Percentiles rank a stretch among this genome's conserved stretches.
Conservation (phyloP, 2,797 vertebrate species). For the Kryptolebias ocellatus region DNA sequence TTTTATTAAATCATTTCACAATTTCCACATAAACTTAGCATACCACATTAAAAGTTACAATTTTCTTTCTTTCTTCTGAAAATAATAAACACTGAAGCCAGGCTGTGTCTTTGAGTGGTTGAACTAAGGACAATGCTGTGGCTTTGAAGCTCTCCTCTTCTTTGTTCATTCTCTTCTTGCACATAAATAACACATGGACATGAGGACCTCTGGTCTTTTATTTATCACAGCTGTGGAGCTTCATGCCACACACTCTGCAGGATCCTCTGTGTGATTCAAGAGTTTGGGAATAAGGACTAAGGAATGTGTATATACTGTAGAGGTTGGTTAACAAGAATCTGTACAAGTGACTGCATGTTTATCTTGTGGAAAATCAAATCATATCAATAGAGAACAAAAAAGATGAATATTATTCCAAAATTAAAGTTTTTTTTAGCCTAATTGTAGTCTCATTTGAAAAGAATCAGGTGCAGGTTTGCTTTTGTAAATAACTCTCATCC, state of each 20-base stretch:
- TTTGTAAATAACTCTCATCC: no score
- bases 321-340: no score
- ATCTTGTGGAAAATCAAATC: background rate
- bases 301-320: background rate
- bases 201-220: slow-evolving; percentile 55
- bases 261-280: slow-evolving; percentile 9
- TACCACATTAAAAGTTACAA: slow-evolving; percentile 45
- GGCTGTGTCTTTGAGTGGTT: slow-evolving; percentile 22
- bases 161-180: slow-evolving; percentile 23
- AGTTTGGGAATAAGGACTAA: slow-evolving; percentile 9
- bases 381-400: background rate
- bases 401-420: no score
- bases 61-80: slow-evolving; percentile 27
- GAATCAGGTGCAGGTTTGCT: background rate
- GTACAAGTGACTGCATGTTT: background rate
- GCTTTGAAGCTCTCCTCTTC: slow-evolving; percentile 10
- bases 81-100: slow-evolving; percentile 45
- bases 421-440: background rate
- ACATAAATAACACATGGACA: slow-evolving; percentile 58
- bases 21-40: slow-evolving; percentile 41
- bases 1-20: slow-evolving; percentile 64
- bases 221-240: slow-evolving; percentile 54
- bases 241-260: slow-evolving; percentile 21
- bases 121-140: slow-evolving; percentile 13
- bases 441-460: background rate